phyloP scores from a whole-genome alignment of 2,113 vertebrate genomes.

The Tragelaphus scriptus region DNA sequence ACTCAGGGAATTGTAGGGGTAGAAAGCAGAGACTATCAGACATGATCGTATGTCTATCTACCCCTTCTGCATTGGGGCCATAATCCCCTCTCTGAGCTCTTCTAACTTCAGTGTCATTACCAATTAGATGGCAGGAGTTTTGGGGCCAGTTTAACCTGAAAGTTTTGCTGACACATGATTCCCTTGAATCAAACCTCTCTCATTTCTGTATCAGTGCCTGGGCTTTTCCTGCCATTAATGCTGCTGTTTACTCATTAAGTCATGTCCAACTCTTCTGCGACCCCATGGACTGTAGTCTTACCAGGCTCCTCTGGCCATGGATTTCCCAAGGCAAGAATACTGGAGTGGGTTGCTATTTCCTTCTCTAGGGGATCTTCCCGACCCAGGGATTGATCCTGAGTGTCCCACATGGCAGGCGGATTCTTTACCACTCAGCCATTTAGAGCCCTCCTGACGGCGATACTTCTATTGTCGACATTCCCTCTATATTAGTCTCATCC shows the following conservation, averaged over 20 bases:
- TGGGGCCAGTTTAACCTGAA: rapidly evolving
- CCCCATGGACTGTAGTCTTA: not conserved
- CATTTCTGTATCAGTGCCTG: not conserved
- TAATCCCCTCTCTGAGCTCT: not conserved
- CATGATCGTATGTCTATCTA: not conserved
- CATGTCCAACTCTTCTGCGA: not conserved
- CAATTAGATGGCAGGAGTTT: not conserved
- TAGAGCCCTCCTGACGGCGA: not conserved
- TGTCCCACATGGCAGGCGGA: not conserved
- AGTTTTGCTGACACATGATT: not conserved
- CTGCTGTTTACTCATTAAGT: not conserved
- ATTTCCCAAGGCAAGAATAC: not conserved
- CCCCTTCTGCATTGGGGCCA: rapidly evolving
- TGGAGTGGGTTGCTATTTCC: not conserved
- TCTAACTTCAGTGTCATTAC: not conserved
- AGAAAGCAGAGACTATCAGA: not conserved
- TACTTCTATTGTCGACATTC: not conserved
- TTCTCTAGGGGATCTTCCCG: not conserved
- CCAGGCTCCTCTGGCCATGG: not conserved
- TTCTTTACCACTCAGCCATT: not conserved
- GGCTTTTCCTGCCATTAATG: not conserved
- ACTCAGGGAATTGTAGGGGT: not conserved
- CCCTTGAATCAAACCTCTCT: not conserved
- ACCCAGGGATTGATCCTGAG: not conserved
- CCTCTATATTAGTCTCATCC: not conserved